Evolutionary conservation across 30 jellyfish, hydroid and myxozoan species (phyloP), one percentile per base, ranked within the genome.

Genomic region (Cassiopea xamachana): DNA sequence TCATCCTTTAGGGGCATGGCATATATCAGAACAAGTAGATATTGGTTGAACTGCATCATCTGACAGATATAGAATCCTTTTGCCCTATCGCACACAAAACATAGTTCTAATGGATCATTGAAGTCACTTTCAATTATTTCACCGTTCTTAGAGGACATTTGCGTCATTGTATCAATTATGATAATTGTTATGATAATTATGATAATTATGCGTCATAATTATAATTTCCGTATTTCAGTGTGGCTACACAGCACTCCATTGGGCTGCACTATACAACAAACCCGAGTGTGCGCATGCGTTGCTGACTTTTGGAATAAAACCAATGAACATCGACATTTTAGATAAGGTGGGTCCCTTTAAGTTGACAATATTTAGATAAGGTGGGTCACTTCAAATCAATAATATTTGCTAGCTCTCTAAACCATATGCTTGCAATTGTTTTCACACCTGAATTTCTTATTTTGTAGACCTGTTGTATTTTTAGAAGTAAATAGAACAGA

Each of bases 211-310:
- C 64, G 64, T 2, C 64, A 51, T 2, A 51, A 51, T 51, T 9
- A 51, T 51, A 51, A 51, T n/a, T n/a, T n/a, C n/a, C n/a, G n/a
- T n/a, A 1, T 71, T 48, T 14, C 69, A 94, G 98, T 89, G 96
- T 94, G 98, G 98, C 1, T 94, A 79, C 91, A 89, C 98, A 46
- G 95, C 98, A 18, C 93, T 94, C 13, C 98, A 94, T 75, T 94
- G 98, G 98, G 93, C 98, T 2, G 92, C 98, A 13, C 51, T 94
- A 1, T 94, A 94, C 82, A 90, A 87, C 87, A 89, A 86, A 67
- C 97, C 97, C 6, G 98, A 94, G 64, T 60, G 80, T 48, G 97
- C 97, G 48, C 97, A 94, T 86, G 94, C 93, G 1, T 85, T 94
- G 7, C 87, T 94, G 19, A 94, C 94, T 8, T 93, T 89, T 59